A percentile compares a stretch with the other conserved stretches of the same genome.
phyloP scores from a whole-genome alignment of 2,113 vertebrate species.

The Cochlearius cochlearius region DNA sequence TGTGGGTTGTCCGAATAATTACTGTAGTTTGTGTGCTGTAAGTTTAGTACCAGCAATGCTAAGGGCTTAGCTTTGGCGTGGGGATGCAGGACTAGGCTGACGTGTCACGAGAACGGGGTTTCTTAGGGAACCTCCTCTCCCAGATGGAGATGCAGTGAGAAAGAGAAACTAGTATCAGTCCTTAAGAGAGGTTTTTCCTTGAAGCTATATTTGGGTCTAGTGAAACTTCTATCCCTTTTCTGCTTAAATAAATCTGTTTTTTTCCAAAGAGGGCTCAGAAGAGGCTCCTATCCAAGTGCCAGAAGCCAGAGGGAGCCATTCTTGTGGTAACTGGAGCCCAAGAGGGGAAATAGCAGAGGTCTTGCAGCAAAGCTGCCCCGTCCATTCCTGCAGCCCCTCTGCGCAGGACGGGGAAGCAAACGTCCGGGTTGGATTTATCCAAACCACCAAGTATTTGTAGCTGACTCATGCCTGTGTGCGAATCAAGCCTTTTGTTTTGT shows the following conservation, averaged over 20 bases:
- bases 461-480: not conserved
- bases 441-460: not conserved
- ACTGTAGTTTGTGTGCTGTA: not conserved
- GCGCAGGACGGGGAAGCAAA: not conserved
- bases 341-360: not conserved
- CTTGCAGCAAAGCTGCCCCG: not conserved
- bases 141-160: fast-evolving
- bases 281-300: not conserved
- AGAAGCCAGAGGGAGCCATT: not conserved
- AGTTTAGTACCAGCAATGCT: not conserved
- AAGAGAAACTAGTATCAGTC: fast-evolving
- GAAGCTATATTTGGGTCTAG: not conserved
- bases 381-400: not conserved
- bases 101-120: fast-evolving
- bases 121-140: not conserved
- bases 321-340: not conserved
- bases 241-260: not conserved
- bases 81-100: not conserved
- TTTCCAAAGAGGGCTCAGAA: not conserved
- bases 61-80: fast-evolving
- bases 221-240: not conserved
- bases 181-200: not conserved
- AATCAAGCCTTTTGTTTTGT: not conserved
- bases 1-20: not conserved
- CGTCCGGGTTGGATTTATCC: not conserved